Conservation (phyloP, 1,140 invertebrate species). For the Popillia japonica region DNA sequence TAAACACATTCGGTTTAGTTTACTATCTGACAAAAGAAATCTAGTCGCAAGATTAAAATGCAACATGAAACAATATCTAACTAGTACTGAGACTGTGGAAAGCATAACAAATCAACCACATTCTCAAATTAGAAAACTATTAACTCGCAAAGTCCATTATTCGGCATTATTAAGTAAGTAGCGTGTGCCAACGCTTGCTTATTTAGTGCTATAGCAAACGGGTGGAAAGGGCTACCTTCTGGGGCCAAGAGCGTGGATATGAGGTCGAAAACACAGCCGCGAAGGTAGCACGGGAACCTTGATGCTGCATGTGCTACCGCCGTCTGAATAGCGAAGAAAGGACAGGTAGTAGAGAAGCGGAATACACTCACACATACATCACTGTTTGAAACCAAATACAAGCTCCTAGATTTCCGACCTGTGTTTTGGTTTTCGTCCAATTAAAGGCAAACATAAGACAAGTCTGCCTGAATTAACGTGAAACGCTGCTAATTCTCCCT, state of each 20-base stretch:
- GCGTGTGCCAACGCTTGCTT: constrained; percentile 35
- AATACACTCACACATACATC: constrained; percentile 32
- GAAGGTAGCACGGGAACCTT: constrained; percentile 8
- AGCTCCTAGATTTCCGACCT: constrained; percentile 59
- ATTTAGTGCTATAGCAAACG: neutral
- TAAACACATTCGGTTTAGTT: too few relatives aligned
- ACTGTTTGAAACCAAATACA: constrained; percentile 42
- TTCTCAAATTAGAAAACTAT: constrained; percentile 33
- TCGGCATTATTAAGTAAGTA: constrained; percentile 38
- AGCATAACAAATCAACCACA: neutral
- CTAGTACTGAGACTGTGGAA: neutral
- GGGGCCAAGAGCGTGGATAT: neutral
- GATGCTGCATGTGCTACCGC: neutral
- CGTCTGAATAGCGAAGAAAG: constrained; percentile 2
- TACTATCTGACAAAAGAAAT: too few relatives aligned
- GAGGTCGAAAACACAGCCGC: constrained; percentile 7
- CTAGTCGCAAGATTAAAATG: too few relatives aligned
- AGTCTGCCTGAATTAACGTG: constrained; percentile 58
- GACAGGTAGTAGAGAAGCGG: constrained; percentile 26
- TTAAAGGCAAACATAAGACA: constrained; percentile 61
- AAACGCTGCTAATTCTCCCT: constrained; percentile 60
- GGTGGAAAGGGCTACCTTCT: neutral
- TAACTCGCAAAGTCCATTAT: constrained; percentile 38
- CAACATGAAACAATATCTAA: neutral
- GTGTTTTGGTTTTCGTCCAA: constrained; percentile 62